Conservation (phyloP, 2,113 vertebrate genomes). For the Myotis brandtii region DNA sequence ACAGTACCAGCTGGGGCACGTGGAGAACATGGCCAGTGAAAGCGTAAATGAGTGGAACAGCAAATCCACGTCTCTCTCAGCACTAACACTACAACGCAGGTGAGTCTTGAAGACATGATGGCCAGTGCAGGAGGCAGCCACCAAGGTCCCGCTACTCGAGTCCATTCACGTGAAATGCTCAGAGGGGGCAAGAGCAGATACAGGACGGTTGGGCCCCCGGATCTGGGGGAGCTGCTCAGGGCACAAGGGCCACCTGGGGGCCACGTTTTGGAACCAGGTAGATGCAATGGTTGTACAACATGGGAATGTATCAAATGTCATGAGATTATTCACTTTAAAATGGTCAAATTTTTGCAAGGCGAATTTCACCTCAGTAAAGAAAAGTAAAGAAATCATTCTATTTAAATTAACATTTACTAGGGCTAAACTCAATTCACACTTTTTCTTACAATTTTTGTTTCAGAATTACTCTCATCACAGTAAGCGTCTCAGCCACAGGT, state of each 20-base stretch:
- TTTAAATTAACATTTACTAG: neutral
- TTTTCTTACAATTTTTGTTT: slow-evolving; percentile 60
- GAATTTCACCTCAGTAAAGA: neutral
- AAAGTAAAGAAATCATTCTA: neutral
- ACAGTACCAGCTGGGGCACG: no score
- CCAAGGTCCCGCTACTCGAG: fast-evolving
- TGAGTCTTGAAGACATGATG: neutral
- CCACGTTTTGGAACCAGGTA: neutral
- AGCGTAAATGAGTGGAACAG: no score
- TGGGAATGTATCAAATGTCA: neutral
- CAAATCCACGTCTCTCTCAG: no score
- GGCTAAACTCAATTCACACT: neutral
- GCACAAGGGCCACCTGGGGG: neutral
- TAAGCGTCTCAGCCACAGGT: neutral
- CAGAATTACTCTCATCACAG: slow-evolving; percentile 69
- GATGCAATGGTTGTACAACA: neutral
- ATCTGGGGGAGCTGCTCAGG: neutral
- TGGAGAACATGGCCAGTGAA: no score
- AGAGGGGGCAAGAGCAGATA: neutral
- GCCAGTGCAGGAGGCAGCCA: neutral
- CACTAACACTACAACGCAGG: neutral
- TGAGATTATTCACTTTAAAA: neutral
- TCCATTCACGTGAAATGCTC: fast-evolving
- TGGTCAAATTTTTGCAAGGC: neutral
- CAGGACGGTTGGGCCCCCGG: neutral